A percentile compares a stretch with the other conserved stretches of the same genome.
These are phyloP conservation scores for Flabesymbios commensalis DNA, from an alignment of 2,888 invertebrate species.

Conservation along the genomic window DNA sequence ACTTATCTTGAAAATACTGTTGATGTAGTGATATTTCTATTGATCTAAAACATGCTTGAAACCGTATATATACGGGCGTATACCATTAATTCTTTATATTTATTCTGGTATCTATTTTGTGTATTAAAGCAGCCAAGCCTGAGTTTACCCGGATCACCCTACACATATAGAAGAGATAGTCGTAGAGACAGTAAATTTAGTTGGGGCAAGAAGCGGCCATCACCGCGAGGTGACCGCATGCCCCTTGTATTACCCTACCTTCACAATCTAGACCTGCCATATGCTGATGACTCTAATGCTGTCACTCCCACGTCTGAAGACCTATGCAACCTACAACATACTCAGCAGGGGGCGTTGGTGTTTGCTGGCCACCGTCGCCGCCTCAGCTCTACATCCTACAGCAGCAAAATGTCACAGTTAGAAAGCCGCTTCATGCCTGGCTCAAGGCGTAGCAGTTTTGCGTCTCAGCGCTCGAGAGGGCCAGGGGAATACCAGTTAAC, in stretches of 20 bases:
- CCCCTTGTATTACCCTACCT: conserved; percentile 16
- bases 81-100: no score
- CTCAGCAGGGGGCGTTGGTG: not conserved
- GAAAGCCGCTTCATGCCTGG: conserved; percentile 13
- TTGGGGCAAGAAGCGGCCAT: conserved; percentile 54
- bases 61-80: no score
- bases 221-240: not conserved
- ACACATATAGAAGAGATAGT: conserved; percentile 69
- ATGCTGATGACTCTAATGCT: conserved; percentile 20
- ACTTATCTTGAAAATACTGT: no score
- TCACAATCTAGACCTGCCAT: conserved; percentile 29
- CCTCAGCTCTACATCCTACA: conserved; percentile 14
- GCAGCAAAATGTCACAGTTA: conserved; percentile 5
- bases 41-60: no score
- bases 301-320: conserved; percentile 94
- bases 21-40: no score
- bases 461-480: conserved; percentile 15
- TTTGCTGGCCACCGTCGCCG: conserved; percentile 1
- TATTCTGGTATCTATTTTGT: no score
- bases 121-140: conserved; percentile 79
- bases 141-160: conserved; percentile 95
- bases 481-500: no score
- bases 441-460: not conserved
- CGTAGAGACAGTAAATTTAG: conserved; percentile 62
- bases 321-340: conserved; percentile 41